Conservation (phyloP, 2,888 invertebrate genomes). For the Amblyjoppa fuscipennis region DNA sequence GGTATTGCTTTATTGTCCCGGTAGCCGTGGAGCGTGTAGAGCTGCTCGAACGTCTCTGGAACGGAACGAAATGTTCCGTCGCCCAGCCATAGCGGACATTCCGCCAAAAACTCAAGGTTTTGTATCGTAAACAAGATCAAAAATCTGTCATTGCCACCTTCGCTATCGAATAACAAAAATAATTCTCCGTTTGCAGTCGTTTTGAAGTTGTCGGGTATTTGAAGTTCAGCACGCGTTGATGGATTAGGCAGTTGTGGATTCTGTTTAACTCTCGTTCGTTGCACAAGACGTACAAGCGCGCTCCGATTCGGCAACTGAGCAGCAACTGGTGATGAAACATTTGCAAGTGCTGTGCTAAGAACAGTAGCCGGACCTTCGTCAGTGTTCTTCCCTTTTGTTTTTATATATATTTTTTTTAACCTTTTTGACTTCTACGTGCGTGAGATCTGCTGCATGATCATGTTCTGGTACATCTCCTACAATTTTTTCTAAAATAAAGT, state of each 20-base stretch:
- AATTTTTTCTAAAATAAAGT: too few species aligned
- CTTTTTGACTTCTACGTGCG: too few species aligned
- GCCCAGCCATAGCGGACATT: not conserved
- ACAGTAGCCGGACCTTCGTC: not conserved
- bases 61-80: constrained; percentile 8
- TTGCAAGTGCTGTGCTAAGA: not conserved
- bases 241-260: constrained; percentile 27
- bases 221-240: constrained; percentile 29
- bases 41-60: not conserved
- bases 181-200: constrained; percentile 8
- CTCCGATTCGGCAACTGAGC: constrained; percentile 7
- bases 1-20: not conserved
- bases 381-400: not conserved
- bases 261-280: constrained; percentile 12
- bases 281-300: constrained; percentile 25
- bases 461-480: too few species aligned
- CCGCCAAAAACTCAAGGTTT: constrained; percentile 13
- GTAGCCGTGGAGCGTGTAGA: not conserved
- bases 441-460: too few species aligned
- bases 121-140: constrained; percentile 3
- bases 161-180: not conserved
- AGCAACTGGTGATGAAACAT: constrained; percentile 21
- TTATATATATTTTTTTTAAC: too few species aligned
- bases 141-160: constrained; percentile 1
- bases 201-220: constrained; percentile 38